Evolutionary conservation across 1,140 invertebrate genomes (phyloP).

Genomic region (Bombus turneri): DNA sequence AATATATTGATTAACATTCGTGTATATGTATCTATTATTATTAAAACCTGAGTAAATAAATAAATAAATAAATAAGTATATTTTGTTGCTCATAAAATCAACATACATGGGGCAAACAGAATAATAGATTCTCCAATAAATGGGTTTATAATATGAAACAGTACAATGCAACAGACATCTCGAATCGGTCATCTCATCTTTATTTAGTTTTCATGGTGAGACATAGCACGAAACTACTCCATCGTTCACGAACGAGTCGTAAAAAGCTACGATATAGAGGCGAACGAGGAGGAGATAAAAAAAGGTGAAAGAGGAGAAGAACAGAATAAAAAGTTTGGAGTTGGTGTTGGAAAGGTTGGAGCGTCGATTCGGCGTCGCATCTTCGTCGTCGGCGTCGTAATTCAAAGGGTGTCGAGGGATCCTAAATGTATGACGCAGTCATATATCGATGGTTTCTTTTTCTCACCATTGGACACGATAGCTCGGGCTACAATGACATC

Average conservation of each 20-base stretch:
- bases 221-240: not conserved
- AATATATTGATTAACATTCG: no score
- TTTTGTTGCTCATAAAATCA: no score
- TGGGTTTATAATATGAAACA: no score
- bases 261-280: not conserved
- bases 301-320: not conserved
- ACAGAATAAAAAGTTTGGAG: not conserved
- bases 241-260: not conserved
- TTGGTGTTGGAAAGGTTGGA: not conserved
- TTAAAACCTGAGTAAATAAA: no score
- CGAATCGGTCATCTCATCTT: not conserved
- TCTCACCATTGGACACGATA: not conserved
- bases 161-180: no score
- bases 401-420: constrained; percentile 10
- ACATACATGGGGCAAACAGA: no score
- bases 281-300: not conserved
- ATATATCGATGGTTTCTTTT: not conserved
- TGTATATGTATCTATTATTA: no score
- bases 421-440: constrained; percentile 29
- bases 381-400: not conserved
- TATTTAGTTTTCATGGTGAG: not conserved
- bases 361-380: not conserved
- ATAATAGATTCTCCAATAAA: no score
- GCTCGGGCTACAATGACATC: constrained; percentile 2
- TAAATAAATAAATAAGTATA: no score